These are phyloP conservation scores for Hiodon tergisus DNA, from an alignment of 2,113 vertebrate genomes.

Conservation along the genomic window DNA sequence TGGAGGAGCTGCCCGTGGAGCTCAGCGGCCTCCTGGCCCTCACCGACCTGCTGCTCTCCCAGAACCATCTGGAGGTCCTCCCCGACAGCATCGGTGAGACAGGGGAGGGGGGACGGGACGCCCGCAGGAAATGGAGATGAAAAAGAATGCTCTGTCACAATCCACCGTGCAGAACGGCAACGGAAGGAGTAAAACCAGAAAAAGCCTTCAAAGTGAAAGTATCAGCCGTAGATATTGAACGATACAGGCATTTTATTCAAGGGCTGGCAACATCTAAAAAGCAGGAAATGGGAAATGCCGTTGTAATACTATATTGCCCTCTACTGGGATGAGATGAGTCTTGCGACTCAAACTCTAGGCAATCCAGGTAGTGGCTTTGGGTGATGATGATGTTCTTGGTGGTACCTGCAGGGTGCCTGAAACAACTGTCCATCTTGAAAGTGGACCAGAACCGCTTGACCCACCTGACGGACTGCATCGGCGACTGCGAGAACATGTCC, in stretches of 20 bases:
- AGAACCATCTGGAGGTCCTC: constrained; percentile 78
- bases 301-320: background rate
- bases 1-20: constrained; percentile 79
- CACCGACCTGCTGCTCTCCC: constrained; percentile 88
- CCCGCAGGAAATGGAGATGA: background rate
- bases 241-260: too few relatives aligned
- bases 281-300: background rate
- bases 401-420: constrained; percentile 74
- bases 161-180: background rate
- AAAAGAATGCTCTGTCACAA: too few relatives aligned
- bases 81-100: constrained; percentile 85
- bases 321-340: background rate
- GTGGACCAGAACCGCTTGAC: constrained; percentile 90
- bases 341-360: background rate
- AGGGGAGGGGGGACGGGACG: background rate
- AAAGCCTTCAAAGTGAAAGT: too few relatives aligned
- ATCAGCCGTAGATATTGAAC: too few relatives aligned
- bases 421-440: constrained; percentile 95
- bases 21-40: constrained; percentile 81
- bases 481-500: constrained; percentile 90
- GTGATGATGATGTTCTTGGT: background rate
- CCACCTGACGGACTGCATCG: constrained; percentile 81
- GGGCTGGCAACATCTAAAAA: background rate
- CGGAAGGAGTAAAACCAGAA: background rate
- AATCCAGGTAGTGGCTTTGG: background rate